Evolutionary conservation across 2,113 vertebrate genomes (phyloP).

Genomic region (Noturus placidus): DNA sequence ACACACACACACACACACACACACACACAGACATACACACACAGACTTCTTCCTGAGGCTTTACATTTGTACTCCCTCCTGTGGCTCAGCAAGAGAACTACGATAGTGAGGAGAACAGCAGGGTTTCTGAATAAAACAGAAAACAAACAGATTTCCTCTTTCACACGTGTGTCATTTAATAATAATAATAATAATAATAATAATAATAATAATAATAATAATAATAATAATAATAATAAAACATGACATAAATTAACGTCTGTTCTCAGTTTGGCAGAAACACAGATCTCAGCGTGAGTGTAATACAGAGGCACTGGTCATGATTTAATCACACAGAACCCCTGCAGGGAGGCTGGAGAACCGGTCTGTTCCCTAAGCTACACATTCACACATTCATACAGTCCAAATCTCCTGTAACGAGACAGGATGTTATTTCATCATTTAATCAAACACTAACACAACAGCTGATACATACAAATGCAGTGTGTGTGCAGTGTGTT

Average conservation of each 20-base stretch:
- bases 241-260: background rate
- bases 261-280: background rate
- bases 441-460: background rate
- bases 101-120: background rate
- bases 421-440: background rate
- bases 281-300: background rate
- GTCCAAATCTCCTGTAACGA: background rate
- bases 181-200: background rate
- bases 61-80: background rate
- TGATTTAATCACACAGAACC: background rate
- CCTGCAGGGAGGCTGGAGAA: background rate
- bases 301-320: background rate
- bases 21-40: background rate
- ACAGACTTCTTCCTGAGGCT: background rate
- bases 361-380: background rate
- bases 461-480: background rate
- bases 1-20: background rate
- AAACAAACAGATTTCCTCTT: background rate
- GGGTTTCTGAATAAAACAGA: background rate
- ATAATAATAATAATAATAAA: background rate
- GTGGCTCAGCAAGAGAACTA: background rate
- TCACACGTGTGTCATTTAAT: background rate
- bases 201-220: background rate
- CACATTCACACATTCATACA: background rate
- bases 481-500: background rate